phyloP scores from a whole-genome alignment of 2,797 vertebrate genomes.

The Harpagifer antarcticus region DNA sequence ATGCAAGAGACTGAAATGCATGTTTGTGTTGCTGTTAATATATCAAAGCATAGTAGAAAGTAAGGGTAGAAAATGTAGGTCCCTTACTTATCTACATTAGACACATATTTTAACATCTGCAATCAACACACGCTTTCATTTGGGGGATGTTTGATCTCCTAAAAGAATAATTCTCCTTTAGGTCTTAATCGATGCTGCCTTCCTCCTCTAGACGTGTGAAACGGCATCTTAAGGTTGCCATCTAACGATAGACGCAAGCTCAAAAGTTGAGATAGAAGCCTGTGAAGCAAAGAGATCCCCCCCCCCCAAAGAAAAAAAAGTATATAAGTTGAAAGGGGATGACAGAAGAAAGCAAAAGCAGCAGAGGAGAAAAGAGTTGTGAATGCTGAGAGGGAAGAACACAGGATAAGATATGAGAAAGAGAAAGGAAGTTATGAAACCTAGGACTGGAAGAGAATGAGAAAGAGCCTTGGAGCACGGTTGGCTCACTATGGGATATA shows the following conservation, averaged over 20 bases:
- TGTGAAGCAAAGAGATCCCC: constrained; percentile 18
- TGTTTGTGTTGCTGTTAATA: constrained; percentile 42
- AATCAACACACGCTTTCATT: neutral
- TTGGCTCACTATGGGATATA: constrained; percentile 65
- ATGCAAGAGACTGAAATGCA: constrained; percentile 27
- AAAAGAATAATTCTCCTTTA: neutral
- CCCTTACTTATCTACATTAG: neutral
- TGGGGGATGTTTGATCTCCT: constrained; percentile 9
- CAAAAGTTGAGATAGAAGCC: constrained; percentile 15
- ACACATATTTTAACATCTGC: neutral
- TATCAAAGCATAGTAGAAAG: constrained; percentile 1
- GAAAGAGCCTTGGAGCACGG: constrained; percentile 57
- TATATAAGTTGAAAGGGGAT: constrained; percentile 29
- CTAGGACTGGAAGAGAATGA: constrained; percentile 36
- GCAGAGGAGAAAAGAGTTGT: constrained; percentile 1
- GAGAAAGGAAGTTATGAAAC: constrained; percentile 47
- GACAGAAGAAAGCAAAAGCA: constrained; percentile 24
- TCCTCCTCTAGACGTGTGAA: constrained; percentile 2
- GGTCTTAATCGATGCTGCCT: constrained; percentile 3
- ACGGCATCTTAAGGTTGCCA: neutral
- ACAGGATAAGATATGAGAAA: constrained; percentile 19
- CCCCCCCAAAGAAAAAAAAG: neutral
- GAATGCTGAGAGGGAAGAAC: constrained; percentile 21
- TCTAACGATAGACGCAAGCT: constrained; percentile 15
- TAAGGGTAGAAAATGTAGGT: constrained; percentile 19